Base-by-base conservation (phyloP, 1,140 invertebrate species). In the Palaemon carinicauda region DNA sequence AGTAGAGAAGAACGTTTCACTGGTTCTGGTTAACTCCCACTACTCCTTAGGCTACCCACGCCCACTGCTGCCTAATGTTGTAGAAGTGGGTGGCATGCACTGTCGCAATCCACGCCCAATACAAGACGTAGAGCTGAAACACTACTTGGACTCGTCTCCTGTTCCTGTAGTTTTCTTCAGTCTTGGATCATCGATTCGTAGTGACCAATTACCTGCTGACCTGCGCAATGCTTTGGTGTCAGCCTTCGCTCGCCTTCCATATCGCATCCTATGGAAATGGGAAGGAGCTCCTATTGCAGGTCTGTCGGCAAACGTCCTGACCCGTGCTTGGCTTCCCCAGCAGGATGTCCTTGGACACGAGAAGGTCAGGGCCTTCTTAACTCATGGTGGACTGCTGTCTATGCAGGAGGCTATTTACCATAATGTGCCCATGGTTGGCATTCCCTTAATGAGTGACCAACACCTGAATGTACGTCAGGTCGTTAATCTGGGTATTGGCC, bases 301-400 rank as follows among this genome's bases (percentile, higher is more conserved):
- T 56, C 80, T 89, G 15, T 82, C 90, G 5, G 29, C 78, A 24
- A 90, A 90, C 80, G 87, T 90, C 24, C 81, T 90, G 27, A 86
- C 88, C 2, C 65, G 79, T 50, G 41, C 87, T 27, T 90, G 89
- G 89, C 84, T 90, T n/a, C 89, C 90, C 12, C 90, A 90, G 77
- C 89, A 90, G 52, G 90, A 90, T 54, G 79, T 90, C 10, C 81
- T 90, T 21, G 90, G 84, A 12, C 85, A 89, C 82, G 75, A 85
- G 54, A 29, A 69, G 0, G 82, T 88, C 56, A 53, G 86, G 27
- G 91, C 93, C 0, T 95, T 96, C 88, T 94, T 96, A 50, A 95
- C 95, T 0, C 95, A 96, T 89, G 95, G 94, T 15, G 95, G 95
- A 19, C 90, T 94, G 31, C 92, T 95, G 33, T 95, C 95, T 80